Base-by-base conservation (phyloP, 2,797 vertebrate species). In the Brachymystax lenok region DNA sequence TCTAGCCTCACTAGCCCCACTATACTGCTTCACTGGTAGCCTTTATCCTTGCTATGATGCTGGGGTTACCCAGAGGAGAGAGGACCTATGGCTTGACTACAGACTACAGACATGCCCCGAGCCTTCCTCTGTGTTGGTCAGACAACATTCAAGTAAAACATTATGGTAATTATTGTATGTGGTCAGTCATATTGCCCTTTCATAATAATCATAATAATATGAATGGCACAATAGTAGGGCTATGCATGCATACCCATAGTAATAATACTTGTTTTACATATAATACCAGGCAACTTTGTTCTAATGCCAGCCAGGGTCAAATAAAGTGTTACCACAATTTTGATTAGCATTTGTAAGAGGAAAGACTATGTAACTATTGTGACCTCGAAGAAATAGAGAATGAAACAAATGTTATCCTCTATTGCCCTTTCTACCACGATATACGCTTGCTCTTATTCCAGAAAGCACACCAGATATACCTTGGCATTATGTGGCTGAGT, bases 241-340 rank as follows among this genome's bases (percentile, higher is more conserved):
- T 46, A 46, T 46, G 27, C 33, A 68, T 5, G n/a, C 69, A 71
- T 5, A 51, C 40, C 16, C 40, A 27, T 21, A 16, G 8, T 46
- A 46, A 12, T 12, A 12, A 13, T 35, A 14, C 16, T 68, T n/a
- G 3, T 33, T 46, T 46, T 46, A 19, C 30, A 68, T 35, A 14
- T 10, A 30, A 19, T 70, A 40, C 3, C 10, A 24, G 69, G 5
- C 35, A 46, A 40, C 16, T 24, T 17, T 54, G 50, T 21, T 72
- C 3, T 28, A 59, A 59, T 56, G 28, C 28, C 19, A 35, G 27
- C 21, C 71, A 74, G 3, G 54, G 40, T 69, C 61, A 71, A 52
- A 70, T 81, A 77, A 71, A 77, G 24, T 73, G 66, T 80, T 81
- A 79, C 71, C 73, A 81, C 71, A 54, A 3, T 52, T 66, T 46